Evolutionary conservation across 2,888 invertebrate genomes (phyloP), one percentile per base, ranked within the genome.

Genomic region (Torymus auratus): DNA sequence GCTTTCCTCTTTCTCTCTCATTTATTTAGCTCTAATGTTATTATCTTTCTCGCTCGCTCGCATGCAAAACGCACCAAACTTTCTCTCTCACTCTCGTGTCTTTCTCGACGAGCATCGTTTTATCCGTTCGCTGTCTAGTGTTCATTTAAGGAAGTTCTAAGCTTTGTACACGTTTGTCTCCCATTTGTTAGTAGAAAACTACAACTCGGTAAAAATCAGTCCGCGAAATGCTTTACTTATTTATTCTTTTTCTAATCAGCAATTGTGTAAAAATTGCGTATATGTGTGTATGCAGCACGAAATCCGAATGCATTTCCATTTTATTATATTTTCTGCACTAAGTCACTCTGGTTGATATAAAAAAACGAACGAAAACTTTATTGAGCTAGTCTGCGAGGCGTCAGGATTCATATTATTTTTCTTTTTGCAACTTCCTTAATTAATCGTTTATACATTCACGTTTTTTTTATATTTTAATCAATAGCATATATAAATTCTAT

Each of bases 331-430:
- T 53, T 17, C 1, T 23, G 52, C 56, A 28, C 41, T 55, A 65
- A 77, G 60, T 78, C 70, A 65, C 20, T 68, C 5, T 73, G 15
- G 77, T 62, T 28, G 2, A 28, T 28, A 28, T 28, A 58, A 13
- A 67, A 78, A 77, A 81, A 72, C 20, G 28, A 28, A 28, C 28
- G 28, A 28, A 28, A 28, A 7, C 28, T 2, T 28, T 72, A 76
- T 76, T 71, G 61, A 72, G 68, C 76, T 80, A 81, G 58, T 78
- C 64, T 81, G 81, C 81, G 81, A 81, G 81, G 81, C 67, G 67
- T 78, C 50, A 61, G 14, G 61, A 79, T 14, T 28, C 28, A 28
- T 28, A 2, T 28, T 28, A 28, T 28, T 28, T 28, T 28, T 28
- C 3, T 28, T 28, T 72, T 64, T 60, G 52, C 65, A 61, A 75